Evolutionary conservation across 1,140 invertebrate genomes (phyloP).

Genomic region (Drosophila ironensis): DNA sequence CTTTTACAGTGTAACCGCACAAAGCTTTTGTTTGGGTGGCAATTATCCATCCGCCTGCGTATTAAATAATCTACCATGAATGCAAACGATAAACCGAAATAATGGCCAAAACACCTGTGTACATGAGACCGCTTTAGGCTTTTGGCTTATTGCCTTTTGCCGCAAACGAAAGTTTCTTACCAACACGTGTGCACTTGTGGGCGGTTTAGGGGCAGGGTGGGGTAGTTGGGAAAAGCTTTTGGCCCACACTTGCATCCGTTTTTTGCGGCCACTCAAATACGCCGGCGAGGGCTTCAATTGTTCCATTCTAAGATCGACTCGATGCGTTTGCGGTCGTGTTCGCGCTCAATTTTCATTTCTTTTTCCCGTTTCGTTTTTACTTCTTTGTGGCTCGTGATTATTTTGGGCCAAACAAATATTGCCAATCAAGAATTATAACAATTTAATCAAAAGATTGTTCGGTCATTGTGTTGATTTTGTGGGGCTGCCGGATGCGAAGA

Average conservation of each 20-base stretch:
- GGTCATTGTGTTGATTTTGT: not conserved
- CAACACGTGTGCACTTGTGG: slow-evolving; percentile 2
- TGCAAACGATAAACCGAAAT: slow-evolving; percentile 60
- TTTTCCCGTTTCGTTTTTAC: not conserved
- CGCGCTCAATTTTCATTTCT: slow-evolving; percentile 19
- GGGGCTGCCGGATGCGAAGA: not conserved
- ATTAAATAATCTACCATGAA: slow-evolving; percentile 60
- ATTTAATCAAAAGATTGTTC: not conserved
- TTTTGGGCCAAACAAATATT: not conserved
- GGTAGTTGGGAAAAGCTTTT: slow-evolving; percentile 53
- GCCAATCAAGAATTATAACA: not conserved
- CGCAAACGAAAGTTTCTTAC: slow-evolving; percentile 44
- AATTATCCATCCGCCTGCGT: slow-evolving; percentile 18
- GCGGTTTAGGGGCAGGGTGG: not conserved
- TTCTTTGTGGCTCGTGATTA: not conserved
- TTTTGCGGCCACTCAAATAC: slow-evolving; percentile 40
- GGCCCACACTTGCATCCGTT: slow-evolving; percentile 48
- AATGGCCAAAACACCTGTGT: slow-evolving; percentile 73
- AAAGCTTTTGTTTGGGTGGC: slow-evolving; percentile 29
- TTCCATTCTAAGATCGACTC: slow-evolving; percentile 74
- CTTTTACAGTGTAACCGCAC: slow-evolving; percentile 53
- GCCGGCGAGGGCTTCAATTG: slow-evolving; percentile 53
- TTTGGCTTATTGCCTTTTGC: slow-evolving; percentile 13
- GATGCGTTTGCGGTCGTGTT: slow-evolving; percentile 53
- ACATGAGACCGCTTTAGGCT: slow-evolving; percentile 58